Conservation (phyloP, 2,797 vertebrate genomes). For the Denticeps clupeoides region DNA sequence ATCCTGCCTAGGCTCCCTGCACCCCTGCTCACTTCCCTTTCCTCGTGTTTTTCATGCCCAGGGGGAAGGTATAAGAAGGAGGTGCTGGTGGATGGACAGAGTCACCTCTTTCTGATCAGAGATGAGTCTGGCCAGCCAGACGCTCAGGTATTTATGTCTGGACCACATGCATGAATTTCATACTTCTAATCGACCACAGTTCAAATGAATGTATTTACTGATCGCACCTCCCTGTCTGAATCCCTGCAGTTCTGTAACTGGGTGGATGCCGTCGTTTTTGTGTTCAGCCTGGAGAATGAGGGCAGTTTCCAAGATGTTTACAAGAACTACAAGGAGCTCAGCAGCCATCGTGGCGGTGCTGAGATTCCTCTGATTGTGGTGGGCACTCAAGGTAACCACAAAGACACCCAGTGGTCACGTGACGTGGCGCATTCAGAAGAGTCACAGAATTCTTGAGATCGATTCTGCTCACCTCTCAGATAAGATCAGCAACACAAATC, state of each 20-base stretch:
- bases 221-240: constrained; percentile 5
- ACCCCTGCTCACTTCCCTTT: background rate
- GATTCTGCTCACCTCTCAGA: too few species aligned
- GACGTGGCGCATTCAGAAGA: too few species aligned
- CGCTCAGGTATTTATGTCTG: constrained; percentile 60
- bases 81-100: constrained; percentile 81
- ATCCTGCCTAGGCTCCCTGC: too few species aligned
- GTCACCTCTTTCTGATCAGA: constrained; percentile 82
- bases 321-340: constrained; percentile 67
- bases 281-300: constrained; percentile 92
- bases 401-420: background rate
- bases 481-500: constrained; percentile 82
- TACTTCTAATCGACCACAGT: too few species aligned
- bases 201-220: background rate
- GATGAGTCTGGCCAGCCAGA: constrained; percentile 80
- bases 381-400: constrained; percentile 88
- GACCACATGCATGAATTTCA: too few species aligned
- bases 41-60: constrained; percentile 31
- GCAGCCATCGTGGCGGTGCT: constrained; percentile 47
- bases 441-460: too few species aligned
- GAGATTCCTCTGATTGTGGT: constrained; percentile 79
- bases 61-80: constrained; percentile 90
- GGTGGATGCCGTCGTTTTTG: constrained; percentile 84
- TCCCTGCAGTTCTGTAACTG: constrained; percentile 77
- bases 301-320: constrained; percentile 82